Evolutionary conservation across 1,140 invertebrate genomes (phyloP).

Genomic region (Oscheius sp.): DNA sequence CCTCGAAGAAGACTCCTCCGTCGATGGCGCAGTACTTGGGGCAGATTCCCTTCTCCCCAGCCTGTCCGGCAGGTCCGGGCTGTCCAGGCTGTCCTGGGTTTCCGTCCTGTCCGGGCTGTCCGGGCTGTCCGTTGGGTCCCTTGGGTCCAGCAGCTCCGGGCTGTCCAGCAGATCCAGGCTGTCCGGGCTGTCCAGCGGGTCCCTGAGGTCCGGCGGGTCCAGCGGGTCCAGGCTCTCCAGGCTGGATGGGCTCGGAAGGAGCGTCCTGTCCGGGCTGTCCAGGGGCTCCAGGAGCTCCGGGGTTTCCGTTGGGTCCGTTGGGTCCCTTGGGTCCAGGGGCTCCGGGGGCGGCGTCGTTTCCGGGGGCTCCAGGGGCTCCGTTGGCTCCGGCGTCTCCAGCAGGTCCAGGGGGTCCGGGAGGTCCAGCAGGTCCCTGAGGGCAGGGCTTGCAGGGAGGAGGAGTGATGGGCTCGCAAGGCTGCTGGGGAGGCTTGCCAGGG

Average conservation of each 20-base stretch:
- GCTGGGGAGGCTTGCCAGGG: slow-evolving; percentile 38
- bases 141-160: slow-evolving; percentile 34
- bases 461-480: slow-evolving; percentile 43
- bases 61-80: slow-evolving; percentile 27
- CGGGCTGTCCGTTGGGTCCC: slow-evolving; percentile 34
- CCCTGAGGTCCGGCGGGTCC: slow-evolving; percentile 38
- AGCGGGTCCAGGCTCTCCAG: slow-evolving; percentile 37
- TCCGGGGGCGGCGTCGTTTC: slow-evolving; percentile 34
- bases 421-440: slow-evolving; percentile 32
- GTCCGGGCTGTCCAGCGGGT: slow-evolving; percentile 35
- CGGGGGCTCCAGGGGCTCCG: slow-evolving; percentile 33
- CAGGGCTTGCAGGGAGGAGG: slow-evolving; percentile 38
- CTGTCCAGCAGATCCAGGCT: slow-evolving; percentile 34
- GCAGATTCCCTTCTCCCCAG: slow-evolving; percentile 43
- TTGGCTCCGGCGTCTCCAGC: slow-evolving; percentile 31
- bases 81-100: slow-evolving; percentile 37
- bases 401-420: slow-evolving; percentile 39
- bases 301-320: slow-evolving; percentile 31
- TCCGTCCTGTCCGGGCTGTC: slow-evolving; percentile 40
- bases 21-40: slow-evolving; percentile 57
- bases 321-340: slow-evolving; percentile 35
- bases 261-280: slow-evolving; percentile 37
- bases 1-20: slow-evolving; percentile 59
- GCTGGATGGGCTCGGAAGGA: slow-evolving; percentile 36
- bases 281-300: slow-evolving; percentile 31